Base-by-base conservation (phyloP, 2,113 vertebrate genomes). In the Prolemur simus region DNA sequence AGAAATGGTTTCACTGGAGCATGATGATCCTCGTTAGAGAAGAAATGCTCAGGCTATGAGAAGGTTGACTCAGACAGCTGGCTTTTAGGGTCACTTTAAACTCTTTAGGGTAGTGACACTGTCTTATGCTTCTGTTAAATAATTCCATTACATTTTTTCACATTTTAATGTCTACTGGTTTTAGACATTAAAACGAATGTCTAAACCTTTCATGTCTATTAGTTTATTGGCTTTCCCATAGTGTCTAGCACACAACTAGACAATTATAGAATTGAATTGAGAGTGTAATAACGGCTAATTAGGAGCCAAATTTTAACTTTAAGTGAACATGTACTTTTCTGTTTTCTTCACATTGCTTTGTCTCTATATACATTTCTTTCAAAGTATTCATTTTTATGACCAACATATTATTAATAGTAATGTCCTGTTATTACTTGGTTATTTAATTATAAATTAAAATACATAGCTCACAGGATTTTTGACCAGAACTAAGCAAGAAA, bases 371-470 rank as follows among this genome's bases (percentile, higher is more conserved):
- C 49, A 58, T 87, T 68, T 92, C 68, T 97, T 94, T 87, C 77
- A 91, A 96, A 89, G 77, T 73, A 29, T 15, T 95, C 20, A 94
- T 94, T 87, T 96, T 96, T 95, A 81, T 91, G 64, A 76, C 39
- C 32, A 84, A 63, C 9, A 7, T 97, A 80, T 96, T 94, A 87
- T 63, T 82, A 93, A 94, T 82, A 87, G 69, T 82, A 93, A 94
- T 82, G 80, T 91, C 34, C 34, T 60, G 82, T 78, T 93, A 95
- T 95, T 96, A 84, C 68, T 96, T 97, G 66, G 39, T 95, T 97
- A 97, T 94, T 96, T 96, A 96, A 96, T 97, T 97, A 96, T 90
- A 96, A 97, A 95, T 95, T 96, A 94, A 97, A 97, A 85, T 77
- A 76, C 82, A 90, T 77, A 90, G 80, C 68, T 97, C 76, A 95